Conservation (phyloP, 2,113 vertebrate species). For the Sisor rabdophorus region DNA sequence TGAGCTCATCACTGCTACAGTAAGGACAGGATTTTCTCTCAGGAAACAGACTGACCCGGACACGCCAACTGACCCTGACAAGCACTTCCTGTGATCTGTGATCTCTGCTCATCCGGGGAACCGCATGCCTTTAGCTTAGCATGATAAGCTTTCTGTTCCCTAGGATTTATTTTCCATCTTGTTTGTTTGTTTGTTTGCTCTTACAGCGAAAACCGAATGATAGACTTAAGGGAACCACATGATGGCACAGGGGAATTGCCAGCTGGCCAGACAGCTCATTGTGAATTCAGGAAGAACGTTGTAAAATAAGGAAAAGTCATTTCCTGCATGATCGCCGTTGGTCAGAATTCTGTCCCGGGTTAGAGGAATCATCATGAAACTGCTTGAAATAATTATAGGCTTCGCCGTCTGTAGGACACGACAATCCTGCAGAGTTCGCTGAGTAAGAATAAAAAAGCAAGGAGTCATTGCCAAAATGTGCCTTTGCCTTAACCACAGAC, state of each 20-base stretch:
- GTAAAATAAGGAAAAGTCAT: slow-evolving; percentile 8
- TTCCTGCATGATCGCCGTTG: background rate
- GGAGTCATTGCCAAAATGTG: background rate
- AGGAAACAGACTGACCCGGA: slow-evolving; percentile 53
- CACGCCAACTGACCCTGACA: slow-evolving; percentile 8
- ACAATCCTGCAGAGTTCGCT: slow-evolving; percentile 3
- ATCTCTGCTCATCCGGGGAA: slow-evolving; percentile 7
- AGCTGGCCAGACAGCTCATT: background rate
- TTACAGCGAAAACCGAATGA: background rate
- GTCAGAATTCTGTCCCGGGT: slow-evolving; percentile 2
- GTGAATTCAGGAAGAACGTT: background rate
- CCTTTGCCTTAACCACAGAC: background rate
- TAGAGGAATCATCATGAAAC: slow-evolving; percentile 14
- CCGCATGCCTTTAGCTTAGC: background rate
- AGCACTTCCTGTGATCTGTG: slow-evolving; percentile 39
- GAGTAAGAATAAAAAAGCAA: background rate
- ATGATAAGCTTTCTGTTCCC: background rate
- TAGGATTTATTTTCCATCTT: background rate
- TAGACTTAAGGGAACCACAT: too few relatives aligned
- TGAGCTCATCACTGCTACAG: slow-evolving; percentile 25
- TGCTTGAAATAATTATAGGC: slow-evolving; percentile 24
- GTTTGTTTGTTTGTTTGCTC: background rate
- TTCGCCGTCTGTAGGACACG: slow-evolving; percentile 11
- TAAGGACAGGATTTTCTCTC: slow-evolving; percentile 54
- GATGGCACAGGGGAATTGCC: background rate